Conservation (phyloP, 2,888 invertebrate species). For the Caenorhabditis imperialis region DNA sequence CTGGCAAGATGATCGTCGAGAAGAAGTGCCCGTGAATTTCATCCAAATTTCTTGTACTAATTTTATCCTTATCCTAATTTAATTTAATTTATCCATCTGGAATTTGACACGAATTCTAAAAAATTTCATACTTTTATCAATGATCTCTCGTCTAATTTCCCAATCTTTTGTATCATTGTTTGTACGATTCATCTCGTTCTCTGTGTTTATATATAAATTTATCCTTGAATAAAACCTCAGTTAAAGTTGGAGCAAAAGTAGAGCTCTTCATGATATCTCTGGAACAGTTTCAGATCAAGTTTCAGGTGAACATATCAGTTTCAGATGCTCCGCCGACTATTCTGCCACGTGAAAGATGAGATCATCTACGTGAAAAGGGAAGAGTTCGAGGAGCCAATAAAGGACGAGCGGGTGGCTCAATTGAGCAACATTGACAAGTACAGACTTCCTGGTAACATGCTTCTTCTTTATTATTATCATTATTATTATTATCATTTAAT, state of each 20-base stretch:
- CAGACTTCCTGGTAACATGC: constrained; percentile 7
- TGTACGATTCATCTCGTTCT: constrained; percentile 32
- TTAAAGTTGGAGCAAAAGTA: too few relatives aligned
- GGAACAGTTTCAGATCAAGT: too few relatives aligned
- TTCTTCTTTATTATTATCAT: not conserved
- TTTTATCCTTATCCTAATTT: constrained; percentile 4
- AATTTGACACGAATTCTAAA: not conserved
- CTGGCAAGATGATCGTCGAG: constrained; percentile 95
- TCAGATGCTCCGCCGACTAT: constrained; percentile 16
- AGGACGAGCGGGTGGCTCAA: constrained; percentile 22
- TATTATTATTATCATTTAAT: not conserved
- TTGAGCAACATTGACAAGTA: constrained; percentile 39
- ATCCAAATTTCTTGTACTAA: not conserved
- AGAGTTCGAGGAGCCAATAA: constrained; percentile 48
- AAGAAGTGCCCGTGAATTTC: constrained; percentile 85
- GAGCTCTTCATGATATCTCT: too few relatives aligned
- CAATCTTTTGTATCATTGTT: constrained; percentile 11
- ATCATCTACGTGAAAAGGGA: constrained; percentile 38
- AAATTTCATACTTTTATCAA: not conserved
- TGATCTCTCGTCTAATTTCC: constrained; percentile 12
- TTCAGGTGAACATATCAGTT: too few relatives aligned
- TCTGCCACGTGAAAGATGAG: constrained; percentile 47
- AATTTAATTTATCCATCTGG: not conserved
- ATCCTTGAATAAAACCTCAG: not conserved
- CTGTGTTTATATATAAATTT: constrained; percentile 4